Percentiles rank a stretch among this genome's conserved stretches.
Evolutionary conservation across 2,113 vertebrate species (phyloP).

Genomic region (Aldabrachelys gigantea): DNA sequence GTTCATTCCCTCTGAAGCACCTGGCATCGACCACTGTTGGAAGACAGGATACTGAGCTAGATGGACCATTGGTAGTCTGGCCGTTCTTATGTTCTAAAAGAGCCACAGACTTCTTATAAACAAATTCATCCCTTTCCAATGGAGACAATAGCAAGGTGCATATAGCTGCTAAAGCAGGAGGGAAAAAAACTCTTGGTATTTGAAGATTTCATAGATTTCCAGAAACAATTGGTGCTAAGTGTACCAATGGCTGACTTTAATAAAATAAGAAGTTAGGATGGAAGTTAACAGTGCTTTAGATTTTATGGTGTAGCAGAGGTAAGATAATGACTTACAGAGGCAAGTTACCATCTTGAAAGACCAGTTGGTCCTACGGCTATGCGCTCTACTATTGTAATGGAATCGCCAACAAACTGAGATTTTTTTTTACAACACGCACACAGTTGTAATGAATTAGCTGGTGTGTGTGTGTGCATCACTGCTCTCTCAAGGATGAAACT

Average conservation of each 20-base stretch:
- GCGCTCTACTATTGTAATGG: constrained; percentile 26
- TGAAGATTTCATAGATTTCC: constrained; percentile 41
- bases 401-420: neutral
- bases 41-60: neutral
- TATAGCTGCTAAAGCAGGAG: neutral
- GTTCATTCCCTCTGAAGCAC: neutral
- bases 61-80: neutral
- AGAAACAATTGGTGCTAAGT: neutral
- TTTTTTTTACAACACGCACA: neutral
- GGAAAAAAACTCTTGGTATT: neutral
- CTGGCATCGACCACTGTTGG: neutral
- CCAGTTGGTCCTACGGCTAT: neutral
- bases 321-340: constrained; percentile 41
- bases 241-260: neutral
- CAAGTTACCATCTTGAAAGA: constrained; percentile 32
- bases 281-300: neutral
- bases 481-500: neutral
- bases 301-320: constrained; percentile 22
- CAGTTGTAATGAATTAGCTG: neutral
- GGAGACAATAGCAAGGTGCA: neutral
- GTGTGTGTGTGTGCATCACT: neutral
- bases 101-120: constrained; percentile 49
- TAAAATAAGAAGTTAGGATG: neutral
- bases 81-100: neutral
- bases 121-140: constrained; percentile 54